Evolutionary conservation across 1,140 invertebrate species (phyloP).

Genomic region (Chymomyza costata): DNA sequence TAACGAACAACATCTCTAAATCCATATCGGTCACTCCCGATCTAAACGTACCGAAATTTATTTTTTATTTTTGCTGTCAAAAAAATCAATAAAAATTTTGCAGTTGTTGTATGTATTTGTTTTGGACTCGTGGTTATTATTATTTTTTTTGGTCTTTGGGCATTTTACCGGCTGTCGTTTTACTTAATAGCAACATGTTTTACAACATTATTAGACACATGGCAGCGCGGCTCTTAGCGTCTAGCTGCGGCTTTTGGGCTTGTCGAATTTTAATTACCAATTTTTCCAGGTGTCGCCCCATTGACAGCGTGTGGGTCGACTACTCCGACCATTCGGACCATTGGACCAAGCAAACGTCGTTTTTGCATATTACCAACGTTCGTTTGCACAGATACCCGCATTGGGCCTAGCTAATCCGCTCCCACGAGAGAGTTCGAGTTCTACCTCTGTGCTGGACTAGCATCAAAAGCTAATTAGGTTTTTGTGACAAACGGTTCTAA

Average conservation of each 20-base stretch:
- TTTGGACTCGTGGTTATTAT: slow-evolving; percentile 5
- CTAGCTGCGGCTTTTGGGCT: slow-evolving; percentile 19
- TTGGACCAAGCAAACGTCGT: too few relatives aligned
- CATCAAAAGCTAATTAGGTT: slow-evolving; percentile 50
- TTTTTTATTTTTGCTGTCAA: slow-evolving; percentile 11
- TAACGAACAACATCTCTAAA: too few relatives aligned
- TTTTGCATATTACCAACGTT: too few relatives aligned
- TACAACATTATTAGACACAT: slow-evolving; percentile 68
- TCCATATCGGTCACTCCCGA: too few relatives aligned
- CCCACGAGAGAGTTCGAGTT: too few relatives aligned
- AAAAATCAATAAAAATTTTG: slow-evolving; percentile 22
- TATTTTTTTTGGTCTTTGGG: slow-evolving; percentile 28
- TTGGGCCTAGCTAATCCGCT: too few relatives aligned
- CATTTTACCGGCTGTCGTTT: slow-evolving; percentile 43
- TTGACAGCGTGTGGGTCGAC: slow-evolving; percentile 48
- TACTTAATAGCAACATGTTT: slow-evolving; percentile 64
- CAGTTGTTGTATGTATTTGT: slow-evolving; percentile 18
- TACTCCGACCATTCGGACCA: too few relatives aligned
- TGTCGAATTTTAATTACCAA: slow-evolving; percentile 68
- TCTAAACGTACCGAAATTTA: too few relatives aligned
- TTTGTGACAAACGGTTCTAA: slow-evolving; percentile 58
- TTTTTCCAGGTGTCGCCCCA: slow-evolving; percentile 62
- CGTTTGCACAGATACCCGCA: too few relatives aligned
- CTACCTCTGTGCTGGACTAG: not conserved
- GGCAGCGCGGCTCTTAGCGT: not conserved